These are phyloP conservation scores for Hydractinia symbiolongicarpus DNA, from an alignment of 30 jellyfish, hydroid and myxozoan species.

Conservation along the genomic window DNA sequence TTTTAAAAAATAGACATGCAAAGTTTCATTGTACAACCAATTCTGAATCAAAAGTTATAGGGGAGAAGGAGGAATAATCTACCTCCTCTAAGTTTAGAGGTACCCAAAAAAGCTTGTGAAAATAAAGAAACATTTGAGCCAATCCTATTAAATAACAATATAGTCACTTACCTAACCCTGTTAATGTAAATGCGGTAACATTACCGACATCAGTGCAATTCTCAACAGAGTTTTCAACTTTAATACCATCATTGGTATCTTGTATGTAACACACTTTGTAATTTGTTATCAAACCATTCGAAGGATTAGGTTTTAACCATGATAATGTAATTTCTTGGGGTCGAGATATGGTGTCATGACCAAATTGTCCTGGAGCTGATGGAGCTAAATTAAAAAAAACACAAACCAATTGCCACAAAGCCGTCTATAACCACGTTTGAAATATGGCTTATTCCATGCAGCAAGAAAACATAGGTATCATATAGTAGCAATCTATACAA, in stretches of 20 bases:
- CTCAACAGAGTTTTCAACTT: neutral
- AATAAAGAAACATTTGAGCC: too few species aligned
- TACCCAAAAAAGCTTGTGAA: too few species aligned
- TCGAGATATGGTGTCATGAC: neutral
- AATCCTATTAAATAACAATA: too few species aligned
- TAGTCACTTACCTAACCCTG: too few species aligned
- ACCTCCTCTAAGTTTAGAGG: too few species aligned
- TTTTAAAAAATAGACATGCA: too few species aligned
- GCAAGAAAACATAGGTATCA: neutral
- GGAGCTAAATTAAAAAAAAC: neutral
- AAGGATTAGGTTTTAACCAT: neutral
- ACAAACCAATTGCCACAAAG: neutral
- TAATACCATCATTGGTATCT: conserved; percentile 4
- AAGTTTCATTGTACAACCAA: too few species aligned
- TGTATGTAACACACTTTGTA: conserved; percentile 1
- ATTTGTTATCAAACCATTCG: neutral
- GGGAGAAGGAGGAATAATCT: too few species aligned
- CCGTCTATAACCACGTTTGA: neutral
- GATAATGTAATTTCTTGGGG: neutral
- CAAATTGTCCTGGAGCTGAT: neutral
- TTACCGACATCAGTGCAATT: neutral
- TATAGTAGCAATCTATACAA: neutral
- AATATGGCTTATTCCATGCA: neutral
- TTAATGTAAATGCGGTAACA: too few species aligned
- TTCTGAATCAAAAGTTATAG: too few species aligned